phyloP scores from a whole-genome alignment of 2,797 vertebrate species.

The Pampus argenteus region DNA sequence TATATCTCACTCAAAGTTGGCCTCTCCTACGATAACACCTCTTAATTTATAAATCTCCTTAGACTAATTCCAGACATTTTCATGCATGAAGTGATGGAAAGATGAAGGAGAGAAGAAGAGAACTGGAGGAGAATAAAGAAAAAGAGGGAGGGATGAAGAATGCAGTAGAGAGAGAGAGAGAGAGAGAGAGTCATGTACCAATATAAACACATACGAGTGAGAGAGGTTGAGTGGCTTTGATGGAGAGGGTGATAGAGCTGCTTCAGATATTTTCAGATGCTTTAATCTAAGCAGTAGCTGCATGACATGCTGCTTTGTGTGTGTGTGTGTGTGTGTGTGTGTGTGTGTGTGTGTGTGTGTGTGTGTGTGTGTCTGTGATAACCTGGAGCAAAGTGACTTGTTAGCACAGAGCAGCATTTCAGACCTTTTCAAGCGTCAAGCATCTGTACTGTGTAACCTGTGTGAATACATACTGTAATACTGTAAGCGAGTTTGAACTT shows the following conservation, averaged over 20 bases:
- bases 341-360: background rate
- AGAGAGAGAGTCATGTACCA: slow-evolving; percentile 1
- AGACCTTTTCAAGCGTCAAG: slow-evolving; percentile 10
- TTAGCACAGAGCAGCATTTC: slow-evolving; percentile 37
- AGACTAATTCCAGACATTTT: slow-evolving; percentile 37
- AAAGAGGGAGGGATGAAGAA: background rate
- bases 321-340: slow-evolving; percentile 21
- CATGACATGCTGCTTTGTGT: slow-evolving; percentile 23
- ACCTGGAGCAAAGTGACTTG: slow-evolving; percentile 34
- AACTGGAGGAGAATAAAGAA: background rate
- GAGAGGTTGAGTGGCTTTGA: slow-evolving; percentile 38
- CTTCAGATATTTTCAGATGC: slow-evolving; percentile 47
- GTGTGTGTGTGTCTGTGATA: background rate
- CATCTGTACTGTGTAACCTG: slow-evolving; percentile 29
- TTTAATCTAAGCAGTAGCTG: slow-evolving; percentile 49
- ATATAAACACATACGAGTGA: slow-evolving; percentile 17
- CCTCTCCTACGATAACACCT: slow-evolving; percentile 29
- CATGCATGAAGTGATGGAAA: slow-evolving; percentile 11
- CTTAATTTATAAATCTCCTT: slow-evolving; percentile 53
- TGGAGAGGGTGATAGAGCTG: slow-evolving; percentile 14
- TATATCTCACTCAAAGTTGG: background rate
- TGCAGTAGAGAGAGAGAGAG: background rate
- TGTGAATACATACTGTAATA: background rate
- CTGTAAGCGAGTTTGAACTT: too few species aligned
- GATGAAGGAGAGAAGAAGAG: slow-evolving; percentile 3